Evolutionary conservation across 2,888 invertebrate species (phyloP).

Genomic region (Halictus quadricinctus): DNA sequence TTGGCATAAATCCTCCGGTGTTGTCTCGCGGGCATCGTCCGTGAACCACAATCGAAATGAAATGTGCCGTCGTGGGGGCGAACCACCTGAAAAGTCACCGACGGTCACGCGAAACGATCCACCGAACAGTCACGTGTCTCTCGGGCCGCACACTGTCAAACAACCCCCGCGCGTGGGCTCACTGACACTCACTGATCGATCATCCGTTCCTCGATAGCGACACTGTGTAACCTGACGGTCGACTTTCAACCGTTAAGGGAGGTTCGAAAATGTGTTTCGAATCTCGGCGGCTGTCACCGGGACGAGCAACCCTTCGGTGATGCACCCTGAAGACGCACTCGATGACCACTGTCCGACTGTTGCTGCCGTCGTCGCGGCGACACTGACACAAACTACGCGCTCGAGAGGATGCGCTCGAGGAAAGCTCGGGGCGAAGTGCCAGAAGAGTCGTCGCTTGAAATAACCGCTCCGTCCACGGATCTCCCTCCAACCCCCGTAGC

Average conservation of each 20-base stretch:
- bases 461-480: conserved; percentile 78
- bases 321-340: background rate
- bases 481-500: conserved; percentile 77
- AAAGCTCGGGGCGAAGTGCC: conserved; percentile 81
- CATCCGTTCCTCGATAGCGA: background rate
- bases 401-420: conserved; percentile 68
- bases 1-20: conserved; percentile 63
- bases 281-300: background rate
- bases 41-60: background rate
- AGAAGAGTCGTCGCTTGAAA: conserved; percentile 79
- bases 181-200: conserved; percentile 9
- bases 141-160: background rate
- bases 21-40: conserved; percentile 54
- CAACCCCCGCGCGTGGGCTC: background rate
- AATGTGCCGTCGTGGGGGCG: background rate
- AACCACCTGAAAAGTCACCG: background rate
- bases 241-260: no score
- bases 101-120: no score
- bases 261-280: no score
- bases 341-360: conserved; percentile 11
- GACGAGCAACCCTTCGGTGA: background rate
- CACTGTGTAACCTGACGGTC: background rate
- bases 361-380: conserved; percentile 56
- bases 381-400: conserved; percentile 59
- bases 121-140: background rate